Evolutionary conservation across 2,888 invertebrate genomes (phyloP).

Genomic region (Polydrusus tereticollis): DNA sequence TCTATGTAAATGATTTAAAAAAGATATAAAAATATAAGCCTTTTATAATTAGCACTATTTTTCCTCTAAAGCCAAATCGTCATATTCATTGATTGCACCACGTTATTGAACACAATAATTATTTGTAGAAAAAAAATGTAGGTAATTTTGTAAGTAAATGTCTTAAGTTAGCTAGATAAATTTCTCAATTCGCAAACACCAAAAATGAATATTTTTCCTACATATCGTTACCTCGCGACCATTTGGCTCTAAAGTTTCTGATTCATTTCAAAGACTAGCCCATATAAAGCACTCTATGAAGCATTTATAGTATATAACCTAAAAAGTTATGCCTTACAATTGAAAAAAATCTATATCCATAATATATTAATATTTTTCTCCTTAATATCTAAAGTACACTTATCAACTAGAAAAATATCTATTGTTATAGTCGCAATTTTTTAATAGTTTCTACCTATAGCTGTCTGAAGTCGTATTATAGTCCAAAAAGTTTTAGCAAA

Average conservation of each 20-base stretch:
- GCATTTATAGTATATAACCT: constrained; percentile 26
- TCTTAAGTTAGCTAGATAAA: too few relatives aligned
- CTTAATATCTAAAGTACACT: constrained; percentile 38
- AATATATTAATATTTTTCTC: constrained; percentile 27
- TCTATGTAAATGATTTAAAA: constrained; percentile 16
- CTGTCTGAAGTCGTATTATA: constrained; percentile 6
- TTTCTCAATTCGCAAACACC: too few relatives aligned
- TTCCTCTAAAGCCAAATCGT: constrained; percentile 22
- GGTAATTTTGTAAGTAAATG: too few relatives aligned
- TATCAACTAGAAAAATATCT: constrained; percentile 45
- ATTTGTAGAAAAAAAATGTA: too few relatives aligned
- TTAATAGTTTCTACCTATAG: constrained; percentile 15
- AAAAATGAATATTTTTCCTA: background rate
- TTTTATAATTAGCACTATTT: constrained; percentile 27
- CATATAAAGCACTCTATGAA: constrained; percentile 42
- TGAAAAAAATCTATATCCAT: constrained; percentile 28
- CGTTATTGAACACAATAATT: background rate
- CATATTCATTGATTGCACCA: background rate
- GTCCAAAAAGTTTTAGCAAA: background rate
- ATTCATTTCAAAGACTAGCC: constrained; percentile 36
- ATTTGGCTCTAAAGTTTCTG: constrained; percentile 14
- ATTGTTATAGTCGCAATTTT: constrained; percentile 24
- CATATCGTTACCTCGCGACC: background rate
- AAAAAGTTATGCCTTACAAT: constrained; percentile 23
- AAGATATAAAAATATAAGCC: constrained; percentile 43